phyloP scores from a whole-genome alignment of 2,113 vertebrate genomes.

The Mionectes macconnelli region DNA sequence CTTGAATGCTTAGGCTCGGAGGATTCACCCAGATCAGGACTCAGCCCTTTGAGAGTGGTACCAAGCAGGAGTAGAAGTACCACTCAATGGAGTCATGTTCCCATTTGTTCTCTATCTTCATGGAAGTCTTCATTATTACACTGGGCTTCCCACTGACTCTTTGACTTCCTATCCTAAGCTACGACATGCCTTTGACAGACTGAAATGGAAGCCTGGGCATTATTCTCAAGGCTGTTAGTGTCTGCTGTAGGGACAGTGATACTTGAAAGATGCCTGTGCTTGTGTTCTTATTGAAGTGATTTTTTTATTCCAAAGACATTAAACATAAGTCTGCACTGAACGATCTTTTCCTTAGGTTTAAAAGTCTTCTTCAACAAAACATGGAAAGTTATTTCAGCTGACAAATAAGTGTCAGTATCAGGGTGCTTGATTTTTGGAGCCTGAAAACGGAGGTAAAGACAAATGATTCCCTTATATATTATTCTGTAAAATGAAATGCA shows the following conservation, averaged over 20 bases:
- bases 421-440: neutral
- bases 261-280: neutral
- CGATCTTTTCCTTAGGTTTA: neutral
- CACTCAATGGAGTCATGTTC: neutral
- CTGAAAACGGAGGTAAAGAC: neutral
- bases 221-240: neutral
- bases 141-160: neutral
- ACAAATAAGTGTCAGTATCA: neutral
- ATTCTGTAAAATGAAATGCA: neutral
- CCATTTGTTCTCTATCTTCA: neutral
- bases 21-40: neutral
- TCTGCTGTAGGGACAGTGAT: neutral
- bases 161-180: neutral
- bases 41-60: neutral
- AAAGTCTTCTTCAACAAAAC: neutral
- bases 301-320: neutral
- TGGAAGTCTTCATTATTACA: neutral
- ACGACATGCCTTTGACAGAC: neutral
- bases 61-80: neutral
- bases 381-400: neutral
- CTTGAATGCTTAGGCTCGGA: neutral
- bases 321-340: neutral
- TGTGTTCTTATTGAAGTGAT: neutral
- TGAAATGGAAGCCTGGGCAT: neutral
- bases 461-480: neutral